These are phyloP conservation scores for Dromococcyx pavoninus DNA, from an alignment of 2,797 vertebrate species.

Conservation along the genomic window DNA sequence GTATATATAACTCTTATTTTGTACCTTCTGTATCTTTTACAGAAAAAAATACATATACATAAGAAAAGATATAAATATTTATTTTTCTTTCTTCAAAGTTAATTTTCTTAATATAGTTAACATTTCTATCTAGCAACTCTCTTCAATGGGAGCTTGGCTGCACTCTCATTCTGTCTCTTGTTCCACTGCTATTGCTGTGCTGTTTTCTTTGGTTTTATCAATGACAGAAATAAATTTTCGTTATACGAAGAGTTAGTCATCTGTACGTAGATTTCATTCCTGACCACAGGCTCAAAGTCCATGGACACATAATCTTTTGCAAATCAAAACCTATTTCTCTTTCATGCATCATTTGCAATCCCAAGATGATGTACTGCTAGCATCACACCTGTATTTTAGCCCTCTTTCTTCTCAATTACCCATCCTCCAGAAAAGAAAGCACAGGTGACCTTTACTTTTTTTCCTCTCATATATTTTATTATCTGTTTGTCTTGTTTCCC, in stretches of 20 bases:
- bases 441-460: slow-evolving; percentile 12
- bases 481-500: not conserved
- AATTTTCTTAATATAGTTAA: not conserved
- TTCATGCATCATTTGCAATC: slow-evolving; percentile 41
- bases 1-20: not conserved
- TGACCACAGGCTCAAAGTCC: slow-evolving; percentile 18
- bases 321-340: slow-evolving; percentile 47
- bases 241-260: slow-evolving; percentile 14
- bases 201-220: slow-evolving; percentile 8
- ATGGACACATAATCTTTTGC: slow-evolving; percentile 49
- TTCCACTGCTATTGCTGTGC: not conserved
- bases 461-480: not conserved
- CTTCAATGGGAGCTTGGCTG: not conserved
- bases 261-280: slow-evolving; percentile 22
- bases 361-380: slow-evolving; percentile 19
- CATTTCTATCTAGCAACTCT: not conserved
- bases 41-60: not conserved
- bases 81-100: not conserved
- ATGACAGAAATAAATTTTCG: slow-evolving; percentile 35
- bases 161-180: not conserved
- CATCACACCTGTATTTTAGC: slow-evolving; percentile 42
- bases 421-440: slow-evolving; percentile 16
- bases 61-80: not conserved
- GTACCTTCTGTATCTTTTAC: not conserved
- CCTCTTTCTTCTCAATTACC: not conserved